Evolutionary conservation across 2,888 invertebrate genomes (phyloP), one percentile per base, ranked within the genome.

Genomic region (Isotomurus palustris): DNA sequence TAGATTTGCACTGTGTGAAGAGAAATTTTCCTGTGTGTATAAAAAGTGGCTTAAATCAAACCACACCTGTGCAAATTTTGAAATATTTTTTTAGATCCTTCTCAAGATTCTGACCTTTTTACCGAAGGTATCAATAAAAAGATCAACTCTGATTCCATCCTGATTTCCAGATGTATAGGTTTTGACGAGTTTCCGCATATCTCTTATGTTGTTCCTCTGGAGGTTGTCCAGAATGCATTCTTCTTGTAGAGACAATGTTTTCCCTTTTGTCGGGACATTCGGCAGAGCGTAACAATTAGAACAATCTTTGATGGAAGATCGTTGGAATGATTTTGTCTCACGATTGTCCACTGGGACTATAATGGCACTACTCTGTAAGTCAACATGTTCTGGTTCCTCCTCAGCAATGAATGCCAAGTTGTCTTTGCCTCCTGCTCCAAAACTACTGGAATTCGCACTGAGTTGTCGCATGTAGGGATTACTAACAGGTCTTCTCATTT

Each of bases 371-470:
- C n/a, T n/a, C n/a, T n/a, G n/a, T n/a, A n/a, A n/a, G n/a, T n/a
- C 51, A 49, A 3, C 50, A 40, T 5, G 12, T 12, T 29, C 21
- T 29, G 2, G 28, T 36, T 53, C 54, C 14, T 62, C 59, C 54
- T 62, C 62, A 17, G 27, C 28, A 27, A 62, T 62, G 49, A 53
- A 62, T 2, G 48, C 62, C n/a, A 62, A 44, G 32, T 62, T 62
- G 36, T 59, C 57, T 17, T 45, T 35, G 3, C 62, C 59, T 17
- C 12, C 44, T 22, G 21, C 21, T 12, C 36, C 25, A 3, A 25
- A 38, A 25, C 28, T 19, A 17, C 25, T 38, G 25, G 21, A 21
- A 29, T 17, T 49, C 19, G 28, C 32, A 43, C 41, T 52, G 25
- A 25, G 25, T 45, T 44, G 29, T 35, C 25, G 44, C 53, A 44